Evolutionary conservation across 2,113 vertebrate species (phyloP), one percentile per base, ranked within the genome.

Genomic region (Triplophysa tibetana): DNA sequence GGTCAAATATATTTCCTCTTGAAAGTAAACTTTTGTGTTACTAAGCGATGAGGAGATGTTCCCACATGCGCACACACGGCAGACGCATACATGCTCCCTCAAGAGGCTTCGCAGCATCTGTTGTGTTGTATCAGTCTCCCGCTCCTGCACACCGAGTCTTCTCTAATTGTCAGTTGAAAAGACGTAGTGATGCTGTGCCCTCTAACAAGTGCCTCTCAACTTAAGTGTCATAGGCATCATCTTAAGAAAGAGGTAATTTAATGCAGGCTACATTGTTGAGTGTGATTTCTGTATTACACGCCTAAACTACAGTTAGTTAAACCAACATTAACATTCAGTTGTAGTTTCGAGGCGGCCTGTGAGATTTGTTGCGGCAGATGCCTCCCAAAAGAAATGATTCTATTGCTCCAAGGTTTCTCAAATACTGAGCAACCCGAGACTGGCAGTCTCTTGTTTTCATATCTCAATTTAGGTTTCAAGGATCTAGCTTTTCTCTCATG

Each of bases 51-150:
- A 19, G 78, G 50, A 12, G 58, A 45, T 50, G 24, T 70, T 70
- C 41, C 54, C 48, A 52, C n/a, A 23, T 3, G 11, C 62, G 19
- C 62, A 75, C 64, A 66, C 16, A 21, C n/a, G 41, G 21, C 75
- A 72, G 60, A 38, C 10, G 38, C 50, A 70, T n/a, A n/a, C n/a
- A n/a, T 76, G 58, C 33, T 80, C 56, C 52, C 82, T 80, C 73
- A 50, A 56, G 82, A 76, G 82, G 45, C 66, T 58, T 60, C 48
- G 66, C 48, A 63, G 77, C 82, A 83, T 79, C 83, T 82, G 70
- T 48, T 26, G 26, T 56, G 72, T 13, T 16, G 58, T 62, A 67
- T 78, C 26, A 65, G n/a, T 69, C 23, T 54, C 65, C 26, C 13
- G 60, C 41, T 62, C 26, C 68, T 24, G 3, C 61, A 43, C 41